These are phyloP conservation scores for Neostethus bicornis DNA, from an alignment of 2,797 vertebrate species.

Conservation along the genomic window DNA sequence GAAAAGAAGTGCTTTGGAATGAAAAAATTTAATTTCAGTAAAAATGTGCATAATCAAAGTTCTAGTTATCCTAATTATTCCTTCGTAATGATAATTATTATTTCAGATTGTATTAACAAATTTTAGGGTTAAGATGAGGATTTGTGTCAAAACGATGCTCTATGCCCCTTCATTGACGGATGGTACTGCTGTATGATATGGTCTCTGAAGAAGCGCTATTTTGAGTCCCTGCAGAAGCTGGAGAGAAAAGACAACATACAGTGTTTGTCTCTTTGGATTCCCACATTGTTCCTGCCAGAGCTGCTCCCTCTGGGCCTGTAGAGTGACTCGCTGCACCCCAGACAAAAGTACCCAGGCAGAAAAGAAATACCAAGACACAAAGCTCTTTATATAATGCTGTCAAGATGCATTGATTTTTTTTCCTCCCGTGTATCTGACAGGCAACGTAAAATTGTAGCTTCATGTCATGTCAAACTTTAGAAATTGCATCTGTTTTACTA, in stretches of 20 bases:
- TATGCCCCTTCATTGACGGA: slow-evolving; percentile 76
- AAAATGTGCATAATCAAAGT: slow-evolving; percentile 27
- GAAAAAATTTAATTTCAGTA: slow-evolving; percentile 16
- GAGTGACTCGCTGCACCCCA: slow-evolving; percentile 64
- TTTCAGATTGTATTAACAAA: slow-evolving; percentile 29
- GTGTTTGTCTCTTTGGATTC: slow-evolving; percentile 74
- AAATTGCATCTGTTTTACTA: slow-evolving; percentile 49
- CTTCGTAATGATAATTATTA: slow-evolving; percentile 43
- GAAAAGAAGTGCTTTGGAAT: neutral
- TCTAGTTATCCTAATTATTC: slow-evolving; percentile 34
- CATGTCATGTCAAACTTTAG: slow-evolving; percentile 62
- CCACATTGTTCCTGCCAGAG: slow-evolving; percentile 73
- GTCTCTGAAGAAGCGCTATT: slow-evolving; percentile 77
- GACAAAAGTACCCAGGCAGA: slow-evolving; percentile 71
- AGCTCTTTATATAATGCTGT: slow-evolving; percentile 78
- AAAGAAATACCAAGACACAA: slow-evolving; percentile 74
- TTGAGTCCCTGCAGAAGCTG: slow-evolving; percentile 69
- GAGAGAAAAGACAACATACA: slow-evolving; percentile 72
- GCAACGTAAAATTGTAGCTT: slow-evolving; percentile 72
- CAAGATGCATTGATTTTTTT: slow-evolving; percentile 72
- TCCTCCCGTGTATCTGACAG: slow-evolving; percentile 69
- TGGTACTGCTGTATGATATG: slow-evolving; percentile 82
- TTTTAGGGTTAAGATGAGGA: slow-evolving; percentile 34
- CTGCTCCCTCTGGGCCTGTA: slow-evolving; percentile 59
- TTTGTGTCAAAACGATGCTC: slow-evolving; percentile 40